Conservation (phyloP, 2,797 vertebrate species). For the Acridotheres tristis region DNA sequence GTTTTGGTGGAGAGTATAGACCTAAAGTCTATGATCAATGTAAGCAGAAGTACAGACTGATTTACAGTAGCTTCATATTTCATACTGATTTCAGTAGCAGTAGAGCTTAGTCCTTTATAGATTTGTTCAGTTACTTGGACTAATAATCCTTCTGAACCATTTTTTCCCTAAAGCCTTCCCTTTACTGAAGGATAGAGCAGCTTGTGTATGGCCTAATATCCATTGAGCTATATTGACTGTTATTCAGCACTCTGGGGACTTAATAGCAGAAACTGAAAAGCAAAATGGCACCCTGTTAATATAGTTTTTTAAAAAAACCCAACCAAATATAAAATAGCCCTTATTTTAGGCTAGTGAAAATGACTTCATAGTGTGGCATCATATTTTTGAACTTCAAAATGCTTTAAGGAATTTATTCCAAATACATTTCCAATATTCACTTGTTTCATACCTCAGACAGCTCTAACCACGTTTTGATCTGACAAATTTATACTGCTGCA, state of each 20-base stretch:
- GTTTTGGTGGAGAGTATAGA: conserved; percentile 97
- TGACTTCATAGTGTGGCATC: neutral
- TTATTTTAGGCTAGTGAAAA: neutral
- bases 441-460: neutral
- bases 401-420: neutral
- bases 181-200: neutral
- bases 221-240: neutral
- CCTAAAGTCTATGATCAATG: conserved; percentile 99
- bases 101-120: neutral
- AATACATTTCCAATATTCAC: neutral
- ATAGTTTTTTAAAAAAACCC: neutral
- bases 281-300: neutral
- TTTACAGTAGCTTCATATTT: neutral
- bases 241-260: neutral
- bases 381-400: neutral
- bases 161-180: neutral
- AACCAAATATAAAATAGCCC: neutral
- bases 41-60: conserved; percentile 73
- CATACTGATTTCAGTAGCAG: neutral
- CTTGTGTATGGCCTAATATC: neutral
- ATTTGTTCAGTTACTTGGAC: neutral
- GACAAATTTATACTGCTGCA: neutral
- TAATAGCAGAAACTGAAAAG: neutral
- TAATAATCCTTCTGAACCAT: neutral
- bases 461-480: neutral